Conservation (phyloP, 2,888 invertebrate genomes). For the Phymatocera aterrima region DNA sequence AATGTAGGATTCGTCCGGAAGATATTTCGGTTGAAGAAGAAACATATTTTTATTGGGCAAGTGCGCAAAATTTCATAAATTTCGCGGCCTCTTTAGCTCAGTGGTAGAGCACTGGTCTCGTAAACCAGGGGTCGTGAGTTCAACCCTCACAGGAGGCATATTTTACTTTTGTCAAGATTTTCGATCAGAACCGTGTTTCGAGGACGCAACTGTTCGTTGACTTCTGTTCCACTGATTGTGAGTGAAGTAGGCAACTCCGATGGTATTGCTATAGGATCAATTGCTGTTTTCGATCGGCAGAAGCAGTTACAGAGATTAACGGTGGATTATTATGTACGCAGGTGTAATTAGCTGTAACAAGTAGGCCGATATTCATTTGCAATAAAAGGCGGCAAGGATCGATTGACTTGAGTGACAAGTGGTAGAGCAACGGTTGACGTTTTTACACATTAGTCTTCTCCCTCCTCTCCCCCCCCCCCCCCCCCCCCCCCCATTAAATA, state of each 20-base stretch:
- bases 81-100: conserved; percentile 42
- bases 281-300: conserved; percentile 3
- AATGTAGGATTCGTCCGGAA: no score
- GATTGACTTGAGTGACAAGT: conserved; percentile 46
- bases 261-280: neutral
- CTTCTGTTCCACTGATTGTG: neutral
- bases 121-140: conserved; percentile 43
- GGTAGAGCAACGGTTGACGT: conserved; percentile 34
- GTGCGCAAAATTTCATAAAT: neutral
- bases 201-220: conserved; percentile 2
- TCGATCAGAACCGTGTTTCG: neutral
- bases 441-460: conserved; percentile 19
- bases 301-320: neutral
- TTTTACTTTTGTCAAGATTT: conserved; percentile 27
- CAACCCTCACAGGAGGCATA: conserved; percentile 44
- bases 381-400: conserved; percentile 13
- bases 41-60: neutral
- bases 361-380: neutral
- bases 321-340: conserved; percentile 26
- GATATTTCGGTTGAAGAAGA: neutral
- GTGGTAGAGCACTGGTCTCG: conserved; percentile 42
- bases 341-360: conserved; percentile 35
- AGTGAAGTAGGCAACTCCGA: neutral
- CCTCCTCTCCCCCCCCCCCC: neutral
- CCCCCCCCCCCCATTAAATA: conserved; percentile 34